A percentile compares a stretch with the other conserved stretches of the same genome.
Conservation (phyloP, 2,113 vertebrate genomes). For the Psittacara wagleri region DNA sequence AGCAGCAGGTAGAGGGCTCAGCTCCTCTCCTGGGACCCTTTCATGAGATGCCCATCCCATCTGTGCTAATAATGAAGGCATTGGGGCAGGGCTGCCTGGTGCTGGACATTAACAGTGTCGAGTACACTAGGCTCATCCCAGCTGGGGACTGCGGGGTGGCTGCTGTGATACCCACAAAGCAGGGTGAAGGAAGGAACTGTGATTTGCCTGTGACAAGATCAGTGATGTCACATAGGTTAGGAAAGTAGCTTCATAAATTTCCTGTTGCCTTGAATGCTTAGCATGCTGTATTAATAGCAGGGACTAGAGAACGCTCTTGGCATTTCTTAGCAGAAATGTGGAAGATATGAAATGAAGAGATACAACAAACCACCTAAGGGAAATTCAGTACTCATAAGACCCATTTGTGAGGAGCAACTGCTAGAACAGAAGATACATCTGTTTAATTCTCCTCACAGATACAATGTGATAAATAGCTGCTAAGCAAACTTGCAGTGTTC, state of each 20-base stretch:
- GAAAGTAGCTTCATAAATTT: background rate
- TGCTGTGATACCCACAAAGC: background rate
- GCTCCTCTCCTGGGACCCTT: background rate
- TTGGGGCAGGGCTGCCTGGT: background rate
- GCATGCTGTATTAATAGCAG: background rate
- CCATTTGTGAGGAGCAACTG: background rate
- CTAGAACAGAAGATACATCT: background rate
- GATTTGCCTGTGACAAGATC: background rate
- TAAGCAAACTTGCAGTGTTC: background rate
- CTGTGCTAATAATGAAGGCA: rapidly evolving
- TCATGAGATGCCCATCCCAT: rapidly evolving
- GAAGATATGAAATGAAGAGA: background rate
- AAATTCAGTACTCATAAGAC: background rate
- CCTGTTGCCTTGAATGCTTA: background rate
- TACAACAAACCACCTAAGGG: background rate
- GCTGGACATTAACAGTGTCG: rapidly evolving
- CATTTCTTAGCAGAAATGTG: background rate
- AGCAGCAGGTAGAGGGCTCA: background rate
- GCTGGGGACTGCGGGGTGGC: rapidly evolving
- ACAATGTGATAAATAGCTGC: background rate
- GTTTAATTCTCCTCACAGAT: background rate
- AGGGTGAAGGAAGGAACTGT: background rate
- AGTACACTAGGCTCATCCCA: rapidly evolving
- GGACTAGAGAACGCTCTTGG: background rate
- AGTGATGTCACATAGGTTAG: background rate